Evolutionary conservation across 1,140 invertebrate genomes (phyloP).

Genomic region (Ooceraea biroi): DNA sequence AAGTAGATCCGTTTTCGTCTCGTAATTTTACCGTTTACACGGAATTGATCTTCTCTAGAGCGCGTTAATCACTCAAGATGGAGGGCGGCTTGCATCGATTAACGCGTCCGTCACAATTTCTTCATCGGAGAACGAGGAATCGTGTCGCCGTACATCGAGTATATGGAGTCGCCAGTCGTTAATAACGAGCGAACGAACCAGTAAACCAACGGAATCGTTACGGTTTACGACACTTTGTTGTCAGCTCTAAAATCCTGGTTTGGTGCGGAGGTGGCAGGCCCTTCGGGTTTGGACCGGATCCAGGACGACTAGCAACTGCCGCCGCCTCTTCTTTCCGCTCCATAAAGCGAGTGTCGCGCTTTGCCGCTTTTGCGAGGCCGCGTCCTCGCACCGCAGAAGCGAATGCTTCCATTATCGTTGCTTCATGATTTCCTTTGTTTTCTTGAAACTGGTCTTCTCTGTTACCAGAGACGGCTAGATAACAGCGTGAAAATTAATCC

Average conservation of each 20-base stretch:
- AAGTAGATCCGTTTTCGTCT: not conserved
- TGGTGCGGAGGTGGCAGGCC: slow-evolving; percentile 2
- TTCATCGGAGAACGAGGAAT: not conserved
- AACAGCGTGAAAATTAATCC: not conserved
- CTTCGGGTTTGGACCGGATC: slow-evolving; percentile 71
- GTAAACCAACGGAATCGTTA: slow-evolving; percentile 44
- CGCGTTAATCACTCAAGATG: not conserved
- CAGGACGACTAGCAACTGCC: slow-evolving; percentile 39
- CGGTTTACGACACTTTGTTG: slow-evolving; percentile 67
- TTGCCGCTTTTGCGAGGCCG: slow-evolving; percentile 61
- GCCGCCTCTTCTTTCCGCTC: slow-evolving; percentile 67
- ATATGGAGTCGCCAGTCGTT: slow-evolving; percentile 27
- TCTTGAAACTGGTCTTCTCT: slow-evolving; percentile 8
- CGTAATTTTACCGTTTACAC: not conserved
- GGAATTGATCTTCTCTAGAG: slow-evolving; percentile 2
- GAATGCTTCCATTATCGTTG: not conserved
- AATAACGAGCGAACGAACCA: slow-evolving; percentile 63
- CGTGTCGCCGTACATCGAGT: not conserved
- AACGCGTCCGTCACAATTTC: slow-evolving; percentile 14
- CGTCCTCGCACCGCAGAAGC: slow-evolving; percentile 8
- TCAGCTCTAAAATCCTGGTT: slow-evolving; percentile 67
- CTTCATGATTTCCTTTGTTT: slow-evolving; percentile 46
- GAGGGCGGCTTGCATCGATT: not conserved
- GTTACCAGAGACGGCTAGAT: slow-evolving; percentile 38
- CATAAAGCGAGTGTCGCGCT: slow-evolving; percentile 75